A percentile compares a stretch with the other conserved stretches of the same genome.
Conservation (phyloP, 2,888 invertebrate genomes). For the Ormyrus labotus region DNA sequence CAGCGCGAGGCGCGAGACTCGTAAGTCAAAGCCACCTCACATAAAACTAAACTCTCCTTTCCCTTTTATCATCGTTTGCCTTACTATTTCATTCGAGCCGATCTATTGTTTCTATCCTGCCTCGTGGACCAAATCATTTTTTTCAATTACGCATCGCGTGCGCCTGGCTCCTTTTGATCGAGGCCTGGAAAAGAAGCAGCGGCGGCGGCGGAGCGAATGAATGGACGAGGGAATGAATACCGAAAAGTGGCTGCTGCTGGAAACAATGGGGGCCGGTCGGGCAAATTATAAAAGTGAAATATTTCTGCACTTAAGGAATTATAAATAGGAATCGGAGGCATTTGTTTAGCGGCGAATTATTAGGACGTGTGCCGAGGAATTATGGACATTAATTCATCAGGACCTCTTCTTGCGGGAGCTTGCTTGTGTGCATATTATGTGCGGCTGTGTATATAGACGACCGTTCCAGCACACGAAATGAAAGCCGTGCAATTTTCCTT, state of each 20-base stretch:
- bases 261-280: conserved; percentile 5
- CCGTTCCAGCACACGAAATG: no score
- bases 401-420: background rate
- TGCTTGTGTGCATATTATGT: no score
- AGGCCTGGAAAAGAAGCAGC: background rate
- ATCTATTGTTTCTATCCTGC: conserved; percentile 12
- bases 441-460: no score
- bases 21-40: no score
- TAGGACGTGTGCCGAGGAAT: background rate
- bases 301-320: conserved; percentile 36
- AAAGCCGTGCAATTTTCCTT: no score
- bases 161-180: conserved; percentile 12
- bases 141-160: conserved; percentile 38
- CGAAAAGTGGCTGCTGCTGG: conserved; percentile 31
- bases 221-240: conserved; percentile 28
- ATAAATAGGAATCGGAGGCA: conserved; percentile 34
- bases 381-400: conserved; percentile 38
- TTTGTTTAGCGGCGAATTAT: conserved; percentile 10
- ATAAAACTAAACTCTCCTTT: background rate
- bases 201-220: background rate
- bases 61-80: background rate
- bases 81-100: background rate
- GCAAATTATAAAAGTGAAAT: conserved; percentile 49
- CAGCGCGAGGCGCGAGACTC: background rate
- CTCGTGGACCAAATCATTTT: conserved; percentile 7